Percentiles rank a stretch among this genome's conserved stretches.
phyloP scores from a whole-genome alignment of 64 coral and sea anemone species.

The Catalaphyllia jardinei region DNA sequence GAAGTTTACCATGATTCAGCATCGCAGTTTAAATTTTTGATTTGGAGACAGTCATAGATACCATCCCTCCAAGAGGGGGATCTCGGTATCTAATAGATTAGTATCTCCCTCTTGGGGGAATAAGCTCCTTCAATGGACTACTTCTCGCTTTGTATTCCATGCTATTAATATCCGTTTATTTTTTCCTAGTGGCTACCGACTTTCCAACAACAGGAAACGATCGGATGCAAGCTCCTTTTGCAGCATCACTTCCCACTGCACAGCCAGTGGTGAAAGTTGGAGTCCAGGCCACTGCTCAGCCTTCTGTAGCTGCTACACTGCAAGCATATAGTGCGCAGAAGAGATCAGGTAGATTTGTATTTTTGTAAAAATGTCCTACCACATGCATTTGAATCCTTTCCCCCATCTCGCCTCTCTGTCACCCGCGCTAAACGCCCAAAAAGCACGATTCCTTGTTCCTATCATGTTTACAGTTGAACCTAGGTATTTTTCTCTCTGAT shows the following conservation, averaged over 20 bases:
- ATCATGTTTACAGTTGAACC: too few species aligned
- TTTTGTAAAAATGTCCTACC: neutral
- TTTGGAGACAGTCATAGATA: too few species aligned
- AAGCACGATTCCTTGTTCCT: too few species aligned
- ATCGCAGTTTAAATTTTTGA: too few species aligned
- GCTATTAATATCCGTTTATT: neutral
- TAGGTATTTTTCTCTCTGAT: too few species aligned
- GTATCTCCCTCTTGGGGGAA: too few species aligned
- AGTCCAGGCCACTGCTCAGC: slow-evolving; percentile 6
- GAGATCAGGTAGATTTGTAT: neutral
- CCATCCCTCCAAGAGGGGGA: too few species aligned
- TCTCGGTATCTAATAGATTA: too few species aligned
- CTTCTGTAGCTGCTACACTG: neutral
- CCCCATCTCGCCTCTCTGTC: too few species aligned
- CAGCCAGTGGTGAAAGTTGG: neutral
- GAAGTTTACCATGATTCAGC: too few species aligned
- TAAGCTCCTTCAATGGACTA: neutral
- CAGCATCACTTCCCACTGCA: neutral
- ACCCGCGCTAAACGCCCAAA: too few species aligned
- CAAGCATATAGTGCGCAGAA: neutral
- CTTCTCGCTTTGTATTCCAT: neutral
- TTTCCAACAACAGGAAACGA: neutral
- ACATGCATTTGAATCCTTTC: too few species aligned
- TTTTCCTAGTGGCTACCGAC: neutral
- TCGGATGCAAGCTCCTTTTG: slow-evolving; percentile 9